phyloP scores from a whole-genome alignment of 1,140 invertebrate species.

The Drosophila baimaii region DNA sequence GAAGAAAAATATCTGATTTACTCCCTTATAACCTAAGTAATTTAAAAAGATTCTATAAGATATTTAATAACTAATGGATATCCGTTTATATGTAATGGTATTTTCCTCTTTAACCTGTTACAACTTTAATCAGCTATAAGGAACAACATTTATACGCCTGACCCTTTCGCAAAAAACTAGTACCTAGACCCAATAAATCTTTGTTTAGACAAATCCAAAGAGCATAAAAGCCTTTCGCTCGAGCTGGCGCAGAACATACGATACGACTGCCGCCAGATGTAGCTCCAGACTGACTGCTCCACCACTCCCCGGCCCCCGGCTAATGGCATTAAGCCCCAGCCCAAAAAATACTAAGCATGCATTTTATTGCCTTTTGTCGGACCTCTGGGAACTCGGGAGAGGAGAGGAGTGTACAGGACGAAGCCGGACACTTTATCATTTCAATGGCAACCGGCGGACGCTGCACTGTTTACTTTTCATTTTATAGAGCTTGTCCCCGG shows the following conservation, averaged over 20 bases:
- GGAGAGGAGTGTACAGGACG: conserved; percentile 5
- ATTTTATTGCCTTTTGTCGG: conserved; percentile 80
- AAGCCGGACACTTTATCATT: conserved; percentile 74
- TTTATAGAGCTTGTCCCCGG: conserved; percentile 43
- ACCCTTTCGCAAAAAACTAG: conserved; percentile 9
- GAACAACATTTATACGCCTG: conserved; percentile 12
- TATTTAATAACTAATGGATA: too few species aligned
- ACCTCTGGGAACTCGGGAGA: conserved; percentile 9
- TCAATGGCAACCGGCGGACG: conserved; percentile 70
- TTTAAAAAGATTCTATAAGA: too few species aligned
- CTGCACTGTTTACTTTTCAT: conserved; percentile 79
- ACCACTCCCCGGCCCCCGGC: conserved; percentile 9
- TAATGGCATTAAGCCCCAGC: conserved; percentile 70
- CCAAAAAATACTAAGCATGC: conserved; percentile 71
- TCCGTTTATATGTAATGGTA: too few species aligned
- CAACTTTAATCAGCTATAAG: conserved; percentile 23
- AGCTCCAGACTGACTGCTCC: conserved; percentile 47
- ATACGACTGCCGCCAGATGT: conserved; percentile 55
- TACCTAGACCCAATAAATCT: conserved; percentile 72
- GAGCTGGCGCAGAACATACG: conserved; percentile 50
- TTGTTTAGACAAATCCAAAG: conserved; percentile 79
- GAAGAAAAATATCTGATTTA: too few species aligned
- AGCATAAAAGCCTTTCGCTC: conserved; percentile 73
- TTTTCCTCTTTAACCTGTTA: conserved; percentile 4
- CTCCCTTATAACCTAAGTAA: too few species aligned